A percentile compares a stretch with the other conserved stretches of the same genome.
Conservation (phyloP, 2,113 vertebrate genomes). For the Sorex fumeus region DNA sequence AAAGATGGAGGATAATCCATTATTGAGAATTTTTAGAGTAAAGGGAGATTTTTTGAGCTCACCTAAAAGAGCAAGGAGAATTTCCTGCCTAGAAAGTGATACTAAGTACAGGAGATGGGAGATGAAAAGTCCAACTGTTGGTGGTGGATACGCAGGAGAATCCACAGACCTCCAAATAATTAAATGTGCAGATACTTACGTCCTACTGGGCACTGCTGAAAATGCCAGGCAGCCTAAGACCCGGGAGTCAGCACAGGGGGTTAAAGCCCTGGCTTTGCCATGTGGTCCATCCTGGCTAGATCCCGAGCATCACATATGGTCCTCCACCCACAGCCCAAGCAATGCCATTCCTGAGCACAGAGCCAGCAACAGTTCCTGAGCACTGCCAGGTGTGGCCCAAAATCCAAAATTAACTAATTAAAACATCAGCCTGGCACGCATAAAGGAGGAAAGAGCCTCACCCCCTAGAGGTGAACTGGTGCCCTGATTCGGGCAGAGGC, state of each 20-base stretch:
- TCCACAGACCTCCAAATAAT: background rate
- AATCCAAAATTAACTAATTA: background rate
- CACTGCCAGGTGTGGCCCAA: no score
- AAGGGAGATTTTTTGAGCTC: slow-evolving; percentile 31
- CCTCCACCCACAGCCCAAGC: no score
- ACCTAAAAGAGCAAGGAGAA: slow-evolving; percentile 52
- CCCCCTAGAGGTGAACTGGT: background rate
- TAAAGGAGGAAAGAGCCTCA: background rate
- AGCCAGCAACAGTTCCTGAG: no score
- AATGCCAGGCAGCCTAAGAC: background rate
- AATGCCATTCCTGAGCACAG: no score
- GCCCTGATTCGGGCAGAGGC: background rate
- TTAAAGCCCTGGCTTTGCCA: no score
- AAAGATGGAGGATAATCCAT: background rate
- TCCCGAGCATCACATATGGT: no score
- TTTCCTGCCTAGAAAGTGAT: slow-evolving; percentile 8
- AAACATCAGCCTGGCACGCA: background rate
- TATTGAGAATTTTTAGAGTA: background rate
- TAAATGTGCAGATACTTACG: background rate
- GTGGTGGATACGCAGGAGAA: background rate
- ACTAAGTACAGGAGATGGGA: slow-evolving; percentile 32
- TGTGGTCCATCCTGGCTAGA: no score
- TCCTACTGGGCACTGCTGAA: background rate
- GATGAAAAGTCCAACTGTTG: slow-evolving; percentile 42
- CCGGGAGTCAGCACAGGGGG: no score